Base-by-base conservation (phyloP, 2,797 vertebrate species). In the Erethizon dorsatum region DNA sequence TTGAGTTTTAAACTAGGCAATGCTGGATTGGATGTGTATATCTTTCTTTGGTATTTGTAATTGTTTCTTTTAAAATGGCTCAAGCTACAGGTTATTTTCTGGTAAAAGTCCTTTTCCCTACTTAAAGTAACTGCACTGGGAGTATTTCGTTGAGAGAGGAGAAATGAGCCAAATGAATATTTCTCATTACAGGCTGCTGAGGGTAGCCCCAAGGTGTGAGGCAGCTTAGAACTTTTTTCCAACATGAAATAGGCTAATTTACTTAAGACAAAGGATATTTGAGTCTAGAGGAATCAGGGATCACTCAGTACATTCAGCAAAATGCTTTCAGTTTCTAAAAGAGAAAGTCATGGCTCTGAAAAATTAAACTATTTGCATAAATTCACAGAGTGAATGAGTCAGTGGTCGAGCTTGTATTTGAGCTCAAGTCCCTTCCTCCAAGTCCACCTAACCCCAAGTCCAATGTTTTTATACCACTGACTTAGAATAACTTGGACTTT, bases 21-120 rank as follows among this genome's bases (percentile, higher is more conserved):
- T 65, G 8, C 50, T 26, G 0, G 15, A 67, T 31, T 90, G 11
- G 52, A 14, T 65, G 7, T 57, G 1, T 78, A 4, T 75, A 10
- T 18, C 15, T 71, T 61, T 61, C 41, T 50, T 88, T 92, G 77
- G 11, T 71, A 85, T 28, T 65, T 92, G 0, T 69, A 88, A 82
- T 24, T 73, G 6, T 78, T 33, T 91, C 50, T 92, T 61, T 83
- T 88, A 77, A 71, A 82, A 86, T 56, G 31, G 28, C 45, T 96
- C 77, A 88, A 95, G 85, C 11, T 67, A 69, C 15, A 54, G 4
- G 26, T 85, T 85, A 78, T 95, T 96, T 91, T 88, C 93, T 73
- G 28, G 28, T 87, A 82, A 93, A 87, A 87, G 78, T 87, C 5
- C 3, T 61, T 96, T 65, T 83, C 15, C 37, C 13, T 83, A 47